Conservation (phyloP, 2,113 vertebrate species). For the Dicerorhinus sumatrensis region DNA sequence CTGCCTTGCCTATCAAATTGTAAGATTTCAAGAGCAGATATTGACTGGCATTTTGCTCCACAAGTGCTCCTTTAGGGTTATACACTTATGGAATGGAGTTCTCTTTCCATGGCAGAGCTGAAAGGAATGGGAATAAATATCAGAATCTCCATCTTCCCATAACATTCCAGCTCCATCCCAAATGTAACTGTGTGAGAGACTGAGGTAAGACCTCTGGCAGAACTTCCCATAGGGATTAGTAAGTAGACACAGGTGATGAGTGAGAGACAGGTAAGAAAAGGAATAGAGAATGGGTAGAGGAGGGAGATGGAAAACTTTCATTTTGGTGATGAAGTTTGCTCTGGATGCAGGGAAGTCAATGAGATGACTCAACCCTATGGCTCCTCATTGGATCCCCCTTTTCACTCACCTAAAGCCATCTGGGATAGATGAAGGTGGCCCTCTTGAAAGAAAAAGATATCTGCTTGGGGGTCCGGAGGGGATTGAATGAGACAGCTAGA, state of each 20-base stretch:
- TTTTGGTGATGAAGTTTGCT: not conserved
- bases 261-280: not conserved
- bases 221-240: not conserved
- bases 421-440: not conserved
- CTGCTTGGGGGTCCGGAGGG: not conserved
- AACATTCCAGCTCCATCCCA: not conserved
- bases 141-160: not conserved
- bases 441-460: not conserved
- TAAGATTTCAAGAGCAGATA: not conserved
- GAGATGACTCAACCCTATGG: not conserved
- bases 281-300: not conserved
- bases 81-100: not conserved
- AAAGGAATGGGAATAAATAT: not conserved
- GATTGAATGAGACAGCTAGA: not conserved
- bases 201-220: not conserved
- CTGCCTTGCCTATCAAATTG: not conserved
- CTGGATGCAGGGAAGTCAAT: not conserved
- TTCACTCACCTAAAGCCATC: not conserved
- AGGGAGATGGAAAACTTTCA: not conserved
- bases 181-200: not conserved
- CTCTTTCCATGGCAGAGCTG: not conserved
- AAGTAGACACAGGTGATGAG: not conserved
- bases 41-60: not conserved
- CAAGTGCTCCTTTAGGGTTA: not conserved
- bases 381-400: not conserved